Evolutionary conservation across 2,888 invertebrate species (phyloP), one percentile per base, ranked within the genome.

Genomic region (Sminthurides aquaticus): DNA sequence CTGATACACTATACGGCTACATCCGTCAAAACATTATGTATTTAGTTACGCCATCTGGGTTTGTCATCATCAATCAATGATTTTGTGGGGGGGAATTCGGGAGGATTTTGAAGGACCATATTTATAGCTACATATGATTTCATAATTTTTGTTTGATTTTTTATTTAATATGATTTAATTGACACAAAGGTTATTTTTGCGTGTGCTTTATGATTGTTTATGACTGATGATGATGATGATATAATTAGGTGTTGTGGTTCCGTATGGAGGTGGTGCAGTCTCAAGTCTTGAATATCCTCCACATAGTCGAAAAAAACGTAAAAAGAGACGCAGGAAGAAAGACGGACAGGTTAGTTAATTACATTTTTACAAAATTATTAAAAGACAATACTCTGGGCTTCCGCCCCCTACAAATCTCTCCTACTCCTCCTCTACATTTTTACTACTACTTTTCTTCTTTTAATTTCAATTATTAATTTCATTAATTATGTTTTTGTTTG

Each of bases 261-360:
- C 69, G 64, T 67, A 69, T 69, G 71, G 69, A 70, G 66, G 62
- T 65, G 71, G n/a, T n/a, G n/a, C n/a, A n/a, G n/a, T n/a, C n/a
- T n/a, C n/a, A n/a, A n/a, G n/a, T n/a, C n/a, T 69, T 65, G 57
- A 58, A 49, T 49, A 48, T 63, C 66, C 69, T 60, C 58, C 69
- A 52, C 65, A 62, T 71, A 71, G 69, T 71, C 69, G 68, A 67
- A 71, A 71, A 71, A 70, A 70, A 63, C 71, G 71, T 71, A 71
- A 71, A 71, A 70, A 70, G 68, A 68, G 67, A 68, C 71, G 69
- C 60, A 71, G 68, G 69, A 69, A 69, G 64, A 68, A 69, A 68
- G 69, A 68, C 62, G 69, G 67, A 62, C 71, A 71, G 71, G 71
- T 70, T 66, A 70, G 69, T 70, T 27, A 2, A 29, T 34, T 49